Evolutionary conservation across 2,113 vertebrate species (phyloP).

Genomic region (Pedetes capensis): DNA sequence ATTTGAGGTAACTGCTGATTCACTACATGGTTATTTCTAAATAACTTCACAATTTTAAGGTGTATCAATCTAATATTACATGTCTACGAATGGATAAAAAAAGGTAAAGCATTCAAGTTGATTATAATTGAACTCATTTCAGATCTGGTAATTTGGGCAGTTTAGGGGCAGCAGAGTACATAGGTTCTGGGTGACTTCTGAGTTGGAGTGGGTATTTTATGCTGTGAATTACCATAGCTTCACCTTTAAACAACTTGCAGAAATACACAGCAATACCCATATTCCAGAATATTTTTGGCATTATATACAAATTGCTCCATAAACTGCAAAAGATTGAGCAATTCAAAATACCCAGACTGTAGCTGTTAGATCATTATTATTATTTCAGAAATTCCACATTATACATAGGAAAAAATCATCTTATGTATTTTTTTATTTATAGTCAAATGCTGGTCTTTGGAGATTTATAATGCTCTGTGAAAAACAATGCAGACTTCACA

Average conservation of each 20-base stretch:
- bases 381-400: conserved; percentile 45
- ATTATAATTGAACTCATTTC: neutral
- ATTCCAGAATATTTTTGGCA: conserved; percentile 22
- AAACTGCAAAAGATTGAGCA: conserved; percentile 41
- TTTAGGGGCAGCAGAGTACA: neutral
- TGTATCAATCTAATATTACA: neutral
- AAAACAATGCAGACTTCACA: conserved; percentile 26
- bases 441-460: neutral
- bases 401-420: neutral
- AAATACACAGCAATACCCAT: neutral
- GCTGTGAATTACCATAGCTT: neutral
- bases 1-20: neutral
- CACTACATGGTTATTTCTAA: neutral
- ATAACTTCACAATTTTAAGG: neutral
- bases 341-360: conserved; percentile 45
- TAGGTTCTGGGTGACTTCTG: neutral
- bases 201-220: neutral
- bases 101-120: neutral
- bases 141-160: neutral
- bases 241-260: neutral
- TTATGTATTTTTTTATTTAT: conserved; percentile 28
- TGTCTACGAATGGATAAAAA: neutral
- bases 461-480: neutral
- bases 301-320: conserved; percentile 52
- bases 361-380: conserved; percentile 53